Percentiles rank a stretch among this genome's conserved stretches.
phyloP scores from a whole-genome alignment of 2,888 invertebrate species.

The Zele albiditarsus region DNA sequence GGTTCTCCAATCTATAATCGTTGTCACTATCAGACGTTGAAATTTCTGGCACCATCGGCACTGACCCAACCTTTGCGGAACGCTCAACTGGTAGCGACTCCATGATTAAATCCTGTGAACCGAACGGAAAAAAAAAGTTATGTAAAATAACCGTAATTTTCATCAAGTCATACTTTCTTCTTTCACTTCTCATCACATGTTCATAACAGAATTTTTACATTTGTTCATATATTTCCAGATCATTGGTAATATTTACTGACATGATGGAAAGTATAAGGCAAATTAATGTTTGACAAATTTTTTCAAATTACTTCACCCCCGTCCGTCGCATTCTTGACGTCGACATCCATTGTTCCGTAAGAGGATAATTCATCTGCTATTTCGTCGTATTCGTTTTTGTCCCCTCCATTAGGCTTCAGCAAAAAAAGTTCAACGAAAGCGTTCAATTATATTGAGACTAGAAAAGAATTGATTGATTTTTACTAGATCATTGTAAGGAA shows the following conservation, averaged over 20 bases:
- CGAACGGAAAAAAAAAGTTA: neutral
- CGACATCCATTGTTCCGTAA: constrained; percentile 63
- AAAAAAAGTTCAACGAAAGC: no score
- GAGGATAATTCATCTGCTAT: constrained; percentile 61
- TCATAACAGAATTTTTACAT: neutral
- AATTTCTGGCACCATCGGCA: constrained; percentile 61
- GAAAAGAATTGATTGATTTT: no score
- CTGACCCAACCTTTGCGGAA: constrained; percentile 58
- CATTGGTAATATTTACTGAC: no score
- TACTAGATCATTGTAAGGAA: neutral
- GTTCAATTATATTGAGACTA: no score
- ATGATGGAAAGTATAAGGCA: no score
- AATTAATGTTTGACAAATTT: no score
- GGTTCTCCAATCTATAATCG: constrained; percentile 41
- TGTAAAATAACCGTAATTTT: neutral
- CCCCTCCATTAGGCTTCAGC: constrained; percentile 32
- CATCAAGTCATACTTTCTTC: neutral
- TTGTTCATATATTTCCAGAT: no score
- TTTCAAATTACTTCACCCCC: constrained; percentile 47
- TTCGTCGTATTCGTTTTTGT: constrained; percentile 56
- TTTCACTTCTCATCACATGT: neutral
- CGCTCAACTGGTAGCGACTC: constrained; percentile 58
- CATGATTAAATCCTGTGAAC: constrained; percentile 61
- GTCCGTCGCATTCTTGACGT: constrained; percentile 53
- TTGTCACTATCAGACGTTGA: constrained; percentile 36